A percentile compares a stretch with the other conserved stretches of the same genome.
phyloP scores from a whole-genome alignment of 2,113 vertebrate genomes.

The Embiotoca jacksoni region DNA sequence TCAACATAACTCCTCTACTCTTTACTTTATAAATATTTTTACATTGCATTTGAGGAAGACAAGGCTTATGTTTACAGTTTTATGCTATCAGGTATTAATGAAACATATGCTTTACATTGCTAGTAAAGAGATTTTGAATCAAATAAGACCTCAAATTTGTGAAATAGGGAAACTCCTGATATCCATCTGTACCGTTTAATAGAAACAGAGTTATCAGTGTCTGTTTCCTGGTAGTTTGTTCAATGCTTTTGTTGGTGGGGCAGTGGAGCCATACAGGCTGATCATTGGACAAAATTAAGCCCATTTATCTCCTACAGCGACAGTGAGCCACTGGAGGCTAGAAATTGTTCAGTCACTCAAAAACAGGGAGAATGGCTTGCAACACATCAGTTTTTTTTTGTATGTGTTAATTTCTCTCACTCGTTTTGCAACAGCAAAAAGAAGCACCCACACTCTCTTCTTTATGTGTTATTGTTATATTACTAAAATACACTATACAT shows the following conservation, averaged over 20 bases:
- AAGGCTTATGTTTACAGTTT: too few relatives aligned
- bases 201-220: constrained; percentile 17
- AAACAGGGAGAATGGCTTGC: constrained; percentile 31
- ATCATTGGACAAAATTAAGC: constrained; percentile 72
- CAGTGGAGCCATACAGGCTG: constrained; percentile 38
- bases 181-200: constrained; percentile 3
- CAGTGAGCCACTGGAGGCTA: constrained; percentile 51
- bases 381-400: constrained; percentile 25
- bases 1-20: not conserved
- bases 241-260: constrained; percentile 25
- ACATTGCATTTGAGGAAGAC: too few relatives aligned
- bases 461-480: not conserved
- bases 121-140: not conserved
- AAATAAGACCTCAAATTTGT: not conserved
- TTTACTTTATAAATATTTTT: too few relatives aligned
- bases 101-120: not conserved
- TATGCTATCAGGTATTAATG: too few relatives aligned
- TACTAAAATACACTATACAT: not conserved
- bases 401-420: constrained; percentile 29
- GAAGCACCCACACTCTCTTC: not conserved
- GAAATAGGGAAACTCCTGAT: constrained; percentile 1
- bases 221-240: constrained; percentile 16
- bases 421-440: constrained; percentile 1
- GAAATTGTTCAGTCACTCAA: constrained; percentile 57
- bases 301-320: constrained; percentile 74